phyloP scores from a whole-genome alignment of 2,113 vertebrate species.

The Microcebus lehilahytsara region DNA sequence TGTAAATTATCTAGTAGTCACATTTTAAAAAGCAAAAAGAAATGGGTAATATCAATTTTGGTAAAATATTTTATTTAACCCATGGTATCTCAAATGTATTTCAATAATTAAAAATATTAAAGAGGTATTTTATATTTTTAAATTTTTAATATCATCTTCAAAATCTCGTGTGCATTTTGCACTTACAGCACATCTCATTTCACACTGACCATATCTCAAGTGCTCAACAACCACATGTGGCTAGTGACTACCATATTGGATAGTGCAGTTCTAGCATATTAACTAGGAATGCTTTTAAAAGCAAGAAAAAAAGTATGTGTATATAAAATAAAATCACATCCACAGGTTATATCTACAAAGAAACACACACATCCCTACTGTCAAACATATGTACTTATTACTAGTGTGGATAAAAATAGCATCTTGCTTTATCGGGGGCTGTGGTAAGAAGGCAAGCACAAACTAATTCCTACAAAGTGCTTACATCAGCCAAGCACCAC shows the following conservation, averaged over 20 bases:
- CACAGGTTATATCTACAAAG: neutral
- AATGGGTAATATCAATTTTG: neutral
- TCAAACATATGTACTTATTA: neutral
- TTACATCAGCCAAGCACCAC: neutral
- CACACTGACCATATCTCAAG: neutral
- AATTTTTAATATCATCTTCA: neutral
- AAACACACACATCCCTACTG: neutral
- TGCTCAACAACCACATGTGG: neutral
- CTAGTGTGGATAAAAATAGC: neutral
- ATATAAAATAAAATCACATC: constrained; percentile 2
- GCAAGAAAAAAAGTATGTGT: neutral
- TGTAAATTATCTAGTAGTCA: neutral
- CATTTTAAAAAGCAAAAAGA: neutral
- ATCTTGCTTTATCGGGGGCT: neutral
- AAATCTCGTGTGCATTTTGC: neutral
- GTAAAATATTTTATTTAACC: neutral
- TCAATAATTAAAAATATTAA: constrained; percentile 6
- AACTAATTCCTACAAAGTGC: neutral
- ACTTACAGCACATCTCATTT: neutral
- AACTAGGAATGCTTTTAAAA: neutral
- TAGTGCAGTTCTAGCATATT: neutral
- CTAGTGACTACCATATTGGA: neutral
- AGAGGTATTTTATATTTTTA: neutral
- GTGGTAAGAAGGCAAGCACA: neutral
- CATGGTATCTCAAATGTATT: constrained; percentile 1